A percentile compares a stretch with the other conserved stretches of the same genome.
These are phyloP conservation scores for Acanthopagrus latus DNA, from an alignment of 2,797 vertebrate genomes.

Conservation along the genomic window DNA sequence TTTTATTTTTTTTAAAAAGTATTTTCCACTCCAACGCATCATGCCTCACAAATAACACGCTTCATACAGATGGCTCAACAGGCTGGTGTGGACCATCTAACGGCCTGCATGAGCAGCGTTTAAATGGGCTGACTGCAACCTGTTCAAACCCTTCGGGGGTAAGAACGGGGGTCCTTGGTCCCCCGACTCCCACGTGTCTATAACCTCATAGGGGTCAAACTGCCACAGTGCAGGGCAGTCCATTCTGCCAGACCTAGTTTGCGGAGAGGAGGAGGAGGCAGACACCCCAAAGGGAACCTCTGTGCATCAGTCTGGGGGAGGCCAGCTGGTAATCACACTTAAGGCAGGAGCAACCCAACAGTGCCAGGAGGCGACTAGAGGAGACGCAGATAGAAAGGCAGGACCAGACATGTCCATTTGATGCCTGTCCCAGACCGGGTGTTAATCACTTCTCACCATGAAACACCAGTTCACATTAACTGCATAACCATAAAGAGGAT, in stretches of 20 bases:
- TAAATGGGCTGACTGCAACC: slow-evolving; percentile 76
- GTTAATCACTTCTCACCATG: slow-evolving; percentile 80
- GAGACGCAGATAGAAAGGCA: slow-evolving; percentile 57
- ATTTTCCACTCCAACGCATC: background rate
- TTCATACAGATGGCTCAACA: slow-evolving; percentile 55
- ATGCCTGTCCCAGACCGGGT: slow-evolving; percentile 63
- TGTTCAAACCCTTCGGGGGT: slow-evolving; percentile 69
- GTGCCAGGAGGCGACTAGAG: slow-evolving; percentile 50
- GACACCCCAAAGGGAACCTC: slow-evolving; percentile 64
- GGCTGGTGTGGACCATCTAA: slow-evolving; percentile 52
- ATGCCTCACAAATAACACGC: slow-evolving; percentile 7
- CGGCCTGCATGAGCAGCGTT: slow-evolving; percentile 51
- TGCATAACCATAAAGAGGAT: slow-evolving; percentile 63
- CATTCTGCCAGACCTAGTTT: slow-evolving; percentile 78
- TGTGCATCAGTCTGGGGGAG: slow-evolving; percentile 70
- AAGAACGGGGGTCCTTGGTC: slow-evolving; percentile 45
- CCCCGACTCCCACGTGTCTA: slow-evolving; percentile 42
- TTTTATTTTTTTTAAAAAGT: slow-evolving; percentile 8
- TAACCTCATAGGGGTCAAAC: slow-evolving; percentile 75
- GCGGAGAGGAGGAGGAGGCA: slow-evolving; percentile 63
- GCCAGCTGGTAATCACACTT: slow-evolving; percentile 82
- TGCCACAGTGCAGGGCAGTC: slow-evolving; percentile 54
- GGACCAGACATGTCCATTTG: slow-evolving; percentile 57
- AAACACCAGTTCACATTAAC: slow-evolving; percentile 72
- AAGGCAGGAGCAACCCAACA: slow-evolving; percentile 66